Percentiles rank a stretch among this genome's conserved stretches.
These are phyloP conservation scores for Coccyzus lansbergi DNA, from an alignment of 2,797 vertebrate species.

Conservation along the genomic window DNA sequence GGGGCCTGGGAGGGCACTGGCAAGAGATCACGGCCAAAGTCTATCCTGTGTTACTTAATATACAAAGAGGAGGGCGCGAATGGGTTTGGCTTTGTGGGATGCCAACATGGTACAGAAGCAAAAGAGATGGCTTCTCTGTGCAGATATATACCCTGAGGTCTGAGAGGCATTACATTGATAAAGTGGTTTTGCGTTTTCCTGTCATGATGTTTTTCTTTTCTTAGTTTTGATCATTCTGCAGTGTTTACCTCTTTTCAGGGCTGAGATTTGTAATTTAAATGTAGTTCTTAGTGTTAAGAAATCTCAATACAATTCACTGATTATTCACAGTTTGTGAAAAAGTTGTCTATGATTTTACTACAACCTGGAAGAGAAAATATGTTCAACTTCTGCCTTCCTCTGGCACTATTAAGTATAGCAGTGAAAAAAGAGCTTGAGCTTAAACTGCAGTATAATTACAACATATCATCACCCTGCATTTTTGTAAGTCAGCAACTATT, in stretches of 20 bases:
- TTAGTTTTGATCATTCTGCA: background rate
- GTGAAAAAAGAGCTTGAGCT: background rate
- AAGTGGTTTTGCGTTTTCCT: background rate
- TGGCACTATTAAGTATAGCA: slow-evolving; percentile 71
- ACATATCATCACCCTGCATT: background rate
- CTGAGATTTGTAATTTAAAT: background rate
- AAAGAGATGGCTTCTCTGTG: background rate
- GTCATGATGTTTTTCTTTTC: background rate
- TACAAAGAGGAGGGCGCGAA: too few relatives aligned
- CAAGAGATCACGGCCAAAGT: too few relatives aligned
- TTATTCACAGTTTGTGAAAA: slow-evolving; percentile 22
- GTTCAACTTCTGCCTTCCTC: slow-evolving; percentile 75
- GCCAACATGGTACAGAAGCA: too few relatives aligned
- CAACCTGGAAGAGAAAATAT: background rate
- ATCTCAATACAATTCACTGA: background rate
- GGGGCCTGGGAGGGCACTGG: too few relatives aligned
- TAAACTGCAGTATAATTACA: background rate
- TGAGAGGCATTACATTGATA: background rate
- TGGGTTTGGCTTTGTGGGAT: too few relatives aligned
- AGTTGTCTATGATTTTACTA: background rate
- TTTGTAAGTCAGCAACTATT: background rate
- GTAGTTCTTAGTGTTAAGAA: background rate
- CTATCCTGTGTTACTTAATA: too few relatives aligned
- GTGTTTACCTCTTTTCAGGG: background rate
- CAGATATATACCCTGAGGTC: background rate